Evolutionary conservation across 2,888 invertebrate genomes (phyloP).

Genomic region (Napeogenes sylphis): DNA sequence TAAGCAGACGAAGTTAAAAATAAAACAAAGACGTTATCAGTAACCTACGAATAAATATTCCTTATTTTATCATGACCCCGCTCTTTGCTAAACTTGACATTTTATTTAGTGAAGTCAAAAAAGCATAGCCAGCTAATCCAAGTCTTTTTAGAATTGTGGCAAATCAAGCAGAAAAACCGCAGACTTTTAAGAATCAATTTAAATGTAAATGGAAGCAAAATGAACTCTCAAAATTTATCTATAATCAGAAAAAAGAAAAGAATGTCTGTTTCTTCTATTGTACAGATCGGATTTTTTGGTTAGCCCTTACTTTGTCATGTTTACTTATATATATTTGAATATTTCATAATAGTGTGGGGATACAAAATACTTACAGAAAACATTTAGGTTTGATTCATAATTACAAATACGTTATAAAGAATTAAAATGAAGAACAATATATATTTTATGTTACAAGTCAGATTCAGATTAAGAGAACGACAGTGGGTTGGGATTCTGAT

Average conservation of each 20-base stretch:
- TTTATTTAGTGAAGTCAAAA: constrained; percentile 8
- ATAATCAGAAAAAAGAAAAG: neutral
- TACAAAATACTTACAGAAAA: too few species aligned
- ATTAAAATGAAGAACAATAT: too few species aligned
- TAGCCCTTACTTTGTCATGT: too few species aligned
- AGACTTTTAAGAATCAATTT: constrained; percentile 11
- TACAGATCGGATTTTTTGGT: too few species aligned
- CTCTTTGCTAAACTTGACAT: constrained; percentile 1
- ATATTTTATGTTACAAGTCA: too few species aligned
- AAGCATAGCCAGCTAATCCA: constrained; percentile 10
- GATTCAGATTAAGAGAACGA: too few species aligned
- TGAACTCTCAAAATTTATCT: constrained; percentile 4
- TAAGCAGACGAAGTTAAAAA: neutral
- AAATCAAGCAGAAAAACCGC: constrained; percentile 8
- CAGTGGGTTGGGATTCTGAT: too few species aligned
- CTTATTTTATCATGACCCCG: neutral
- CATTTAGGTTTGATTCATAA: too few species aligned
- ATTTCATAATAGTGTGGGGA: too few species aligned
- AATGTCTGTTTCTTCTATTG: neutral
- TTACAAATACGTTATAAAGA: too few species aligned
- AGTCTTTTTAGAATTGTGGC: constrained; percentile 13
- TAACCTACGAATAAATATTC: neutral
- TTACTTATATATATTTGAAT: too few species aligned
- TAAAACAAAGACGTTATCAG: neutral
- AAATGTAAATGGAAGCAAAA: constrained; percentile 13